Base-by-base conservation (phyloP, 1,140 invertebrate genomes). In the Leucophenga varia region DNA sequence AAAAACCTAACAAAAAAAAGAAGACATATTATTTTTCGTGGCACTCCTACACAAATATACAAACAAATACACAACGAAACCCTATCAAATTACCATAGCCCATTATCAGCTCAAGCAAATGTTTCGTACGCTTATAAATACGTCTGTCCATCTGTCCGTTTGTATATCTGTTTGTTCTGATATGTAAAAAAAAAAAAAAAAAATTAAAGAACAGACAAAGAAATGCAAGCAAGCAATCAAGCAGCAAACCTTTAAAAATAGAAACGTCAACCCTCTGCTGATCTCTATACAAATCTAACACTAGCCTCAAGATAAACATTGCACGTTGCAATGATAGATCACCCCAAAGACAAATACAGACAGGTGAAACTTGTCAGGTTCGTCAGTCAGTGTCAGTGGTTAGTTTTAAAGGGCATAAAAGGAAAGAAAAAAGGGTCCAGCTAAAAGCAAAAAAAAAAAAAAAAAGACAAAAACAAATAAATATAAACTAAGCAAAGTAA, bases 301-400 rank as follows among this genome's bases (percentile, higher is more conserved):
- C 49, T 48, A 41, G 37, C 21, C 41, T 32, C 35, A 48, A 48
- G 49, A 35, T 59, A 41, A 50, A 35, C 50, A 40, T 39, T 45
- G 14, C 35, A 28, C 43, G n/a, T n/a, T n/a, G n/a, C n/a, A 40
- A 49, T 67, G 63, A 67, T 67, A 67, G 63, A 67, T 67, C 63
- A 67, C 63, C 59, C 63, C 63, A 56, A 63, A 58, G 63, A 67
- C 59, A 67, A 67, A 67, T 59, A 67, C 63, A 38, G 63, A 67
- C 63, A 67, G 63, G 63, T 67, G 63, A 67, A 67, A 67, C 63
- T 67, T 67, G 63, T 67, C 63, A 67, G 61, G n/a, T n/a, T n/a
- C n/a, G n/a, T 59, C 61, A 61, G 53, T 39, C 35, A 19, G 20
- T n/a, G 10, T 25, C 5, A 5, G 22, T 25, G 10, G 5, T 32